A percentile compares a stretch with the other conserved stretches of the same genome.
Conservation (phyloP, 2,888 invertebrate species). For the Aelia acuminata region DNA sequence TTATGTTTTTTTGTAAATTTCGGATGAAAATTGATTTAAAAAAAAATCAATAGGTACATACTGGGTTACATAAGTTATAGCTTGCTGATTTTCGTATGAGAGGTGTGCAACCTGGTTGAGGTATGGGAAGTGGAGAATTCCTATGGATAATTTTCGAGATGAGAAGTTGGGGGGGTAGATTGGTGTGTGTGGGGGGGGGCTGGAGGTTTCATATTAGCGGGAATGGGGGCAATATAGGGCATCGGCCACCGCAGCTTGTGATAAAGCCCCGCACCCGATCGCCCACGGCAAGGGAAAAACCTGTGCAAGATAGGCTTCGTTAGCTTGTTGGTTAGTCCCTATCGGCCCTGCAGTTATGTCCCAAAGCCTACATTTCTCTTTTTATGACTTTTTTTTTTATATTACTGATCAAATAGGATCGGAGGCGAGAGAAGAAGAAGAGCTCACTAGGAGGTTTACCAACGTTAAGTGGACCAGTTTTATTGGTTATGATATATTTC, state of each 20-base stretch:
- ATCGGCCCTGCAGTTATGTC: neutral
- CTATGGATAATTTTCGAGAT: slow-evolving; percentile 1
- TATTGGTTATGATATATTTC: neutral
- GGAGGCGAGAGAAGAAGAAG: neutral
- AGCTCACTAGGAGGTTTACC: neutral
- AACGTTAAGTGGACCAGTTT: neutral
- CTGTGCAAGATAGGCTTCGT: slow-evolving; percentile 6
- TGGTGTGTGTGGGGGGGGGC: neutral
- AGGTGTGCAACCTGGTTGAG: too few relatives aligned
- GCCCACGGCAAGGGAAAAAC: neutral
- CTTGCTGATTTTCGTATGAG: too few relatives aligned
- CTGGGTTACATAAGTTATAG: too few relatives aligned
- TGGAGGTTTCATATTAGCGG: neutral
- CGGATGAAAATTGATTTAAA: too few relatives aligned
- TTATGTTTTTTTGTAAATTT: too few relatives aligned
- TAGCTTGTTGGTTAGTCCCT: neutral
- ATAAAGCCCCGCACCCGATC: neutral
- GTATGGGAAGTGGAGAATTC: neutral
- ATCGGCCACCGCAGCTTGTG: neutral
- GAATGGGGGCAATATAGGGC: slow-evolving; percentile 4
- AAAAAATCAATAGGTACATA: too few relatives aligned
- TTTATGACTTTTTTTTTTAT: slow-evolving; percentile 11
- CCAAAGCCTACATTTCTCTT: neutral
- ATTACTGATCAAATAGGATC: slow-evolving; percentile 3
- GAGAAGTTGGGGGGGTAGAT: neutral